Base-by-base conservation (phyloP, 2,797 vertebrate species). In the Heterohyrax brucei region DNA sequence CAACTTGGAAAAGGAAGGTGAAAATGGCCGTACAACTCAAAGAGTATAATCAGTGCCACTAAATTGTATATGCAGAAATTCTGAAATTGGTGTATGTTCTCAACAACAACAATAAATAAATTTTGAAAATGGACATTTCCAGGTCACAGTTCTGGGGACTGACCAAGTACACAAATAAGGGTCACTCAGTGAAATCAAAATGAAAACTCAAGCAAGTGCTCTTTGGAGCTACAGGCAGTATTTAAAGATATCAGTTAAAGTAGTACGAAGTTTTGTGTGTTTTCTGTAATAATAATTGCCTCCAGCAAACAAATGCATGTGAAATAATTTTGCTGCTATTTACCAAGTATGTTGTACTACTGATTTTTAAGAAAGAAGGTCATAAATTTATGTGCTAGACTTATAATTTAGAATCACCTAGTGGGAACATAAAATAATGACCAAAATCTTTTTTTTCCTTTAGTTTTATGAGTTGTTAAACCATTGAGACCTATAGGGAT, bases 351-450 rank as follows among this genome's bases (percentile, higher is more conserved):
- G n/a, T 66, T 59, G 1, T 18, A 4, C 16, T 33, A 80, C 16
- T 50, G 13, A 86, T 66, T 81, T 70, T 78, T 78, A 77, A 70
- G 53, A 81, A 90, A 84, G n/a, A 56, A 62, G 5, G 6, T 56
- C 70, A 33, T 61, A 44, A 30, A 9, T 24, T 39, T 39, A 39
- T 39, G 39, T 59, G 7, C 50, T 70, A n/a, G 75, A 70, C 26
- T 83, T 83, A 64, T 6, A 90, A 76, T 75, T 76, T 53, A 94
- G 33, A 92, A 64, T 84, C 44, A 66, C 59, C 33, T 48, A 68
- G 50, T 88, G n/a, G 21, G 12, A 94, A 26, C 19, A 13, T 90
- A 93, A 94, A 92, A 50, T 89, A 82, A 75, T 46, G 70, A 81
- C 59, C 39, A 73, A 39, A 82, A 39, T 39, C 39, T 6, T 81